These are phyloP conservation scores for Drosophila jambulina DNA, from an alignment of 1,140 invertebrate genomes.

Conservation along the genomic window DNA sequence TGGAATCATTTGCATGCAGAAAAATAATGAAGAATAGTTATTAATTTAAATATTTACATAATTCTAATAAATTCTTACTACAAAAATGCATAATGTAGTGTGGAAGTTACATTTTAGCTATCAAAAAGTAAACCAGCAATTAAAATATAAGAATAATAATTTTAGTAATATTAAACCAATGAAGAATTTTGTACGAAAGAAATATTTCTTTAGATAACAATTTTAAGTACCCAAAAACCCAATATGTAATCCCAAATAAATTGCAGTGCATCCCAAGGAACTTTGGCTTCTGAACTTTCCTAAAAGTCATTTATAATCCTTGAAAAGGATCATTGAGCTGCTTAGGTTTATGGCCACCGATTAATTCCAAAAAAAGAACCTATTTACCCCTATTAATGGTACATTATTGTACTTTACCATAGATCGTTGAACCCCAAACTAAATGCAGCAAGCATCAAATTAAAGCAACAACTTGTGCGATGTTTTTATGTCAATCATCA, in stretches of 20 bases:
- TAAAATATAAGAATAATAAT: too few species aligned
- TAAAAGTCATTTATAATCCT: conserved; percentile 18
- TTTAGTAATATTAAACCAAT: not conserved
- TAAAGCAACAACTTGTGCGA: conserved; percentile 45
- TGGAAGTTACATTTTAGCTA: too few species aligned
- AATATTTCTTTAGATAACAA: too few species aligned
- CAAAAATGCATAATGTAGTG: too few species aligned
- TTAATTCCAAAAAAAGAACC: conserved; percentile 15
- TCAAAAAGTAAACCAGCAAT: too few species aligned
- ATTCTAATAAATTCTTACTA: too few species aligned
- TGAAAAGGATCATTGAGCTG: conserved; percentile 24
- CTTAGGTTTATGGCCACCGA: conserved; percentile 10
- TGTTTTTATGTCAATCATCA: conserved; percentile 72
- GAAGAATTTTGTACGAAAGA: not conserved
- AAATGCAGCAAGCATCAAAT: conserved; percentile 10
- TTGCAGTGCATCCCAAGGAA: not conserved
- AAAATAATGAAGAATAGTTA: not conserved
- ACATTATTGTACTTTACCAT: not conserved
- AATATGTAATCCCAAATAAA: too few species aligned
- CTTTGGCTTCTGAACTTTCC: conserved; percentile 6
- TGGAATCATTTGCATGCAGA: conserved; percentile 24
- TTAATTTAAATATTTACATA: not conserved
- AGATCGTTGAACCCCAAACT: conserved; percentile 26
- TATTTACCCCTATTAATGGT: not conserved
- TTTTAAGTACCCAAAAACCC: too few species aligned